These are phyloP conservation scores for Solenopsis invicta DNA, from an alignment of 1,140 invertebrate genomes.

Conservation along the genomic window DNA sequence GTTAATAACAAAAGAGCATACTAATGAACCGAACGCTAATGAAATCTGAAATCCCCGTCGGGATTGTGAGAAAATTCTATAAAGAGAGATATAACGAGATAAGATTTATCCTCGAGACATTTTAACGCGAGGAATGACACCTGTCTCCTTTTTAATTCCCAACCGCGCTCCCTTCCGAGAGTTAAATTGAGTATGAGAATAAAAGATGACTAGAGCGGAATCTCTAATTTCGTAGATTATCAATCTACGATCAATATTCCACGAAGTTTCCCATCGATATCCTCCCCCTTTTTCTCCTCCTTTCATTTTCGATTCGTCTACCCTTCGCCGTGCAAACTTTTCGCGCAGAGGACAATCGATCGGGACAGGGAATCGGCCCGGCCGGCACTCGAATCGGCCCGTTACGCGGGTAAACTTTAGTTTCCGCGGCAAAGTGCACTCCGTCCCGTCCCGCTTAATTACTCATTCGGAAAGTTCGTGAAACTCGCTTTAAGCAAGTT, in stretches of 20 bases:
- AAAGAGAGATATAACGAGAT: not conserved
- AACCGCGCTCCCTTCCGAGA: not conserved
- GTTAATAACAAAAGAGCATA: not conserved
- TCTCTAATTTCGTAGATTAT: slow-evolving; percentile 44
- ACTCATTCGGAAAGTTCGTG: slow-evolving; percentile 75
- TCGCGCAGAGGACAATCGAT: slow-evolving; percentile 42
- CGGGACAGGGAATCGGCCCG: slow-evolving; percentile 22
- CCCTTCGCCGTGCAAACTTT: slow-evolving; percentile 10
- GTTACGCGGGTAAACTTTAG: slow-evolving; percentile 61
- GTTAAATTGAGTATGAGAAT: slow-evolving; percentile 15
- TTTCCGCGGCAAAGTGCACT: slow-evolving; percentile 68
- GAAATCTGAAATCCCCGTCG: not conserved
- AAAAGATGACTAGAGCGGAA: not conserved
- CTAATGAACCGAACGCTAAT: not conserved
- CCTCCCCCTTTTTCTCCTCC: too few relatives aligned
- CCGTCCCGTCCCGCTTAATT: slow-evolving; percentile 74
- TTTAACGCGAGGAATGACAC: not conserved
- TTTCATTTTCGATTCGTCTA: slow-evolving; percentile 10
- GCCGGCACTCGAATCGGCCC: slow-evolving; percentile 48
- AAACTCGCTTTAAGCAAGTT: slow-evolving; percentile 73
- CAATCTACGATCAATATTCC: not conserved
- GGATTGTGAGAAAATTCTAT: not conserved
- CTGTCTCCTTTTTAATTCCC: not conserved
- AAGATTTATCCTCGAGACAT: not conserved
- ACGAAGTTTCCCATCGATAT: not conserved